Evolutionary conservation across 2,797 vertebrate genomes (phyloP).

Genomic region (Alosa sapidissima): DNA sequence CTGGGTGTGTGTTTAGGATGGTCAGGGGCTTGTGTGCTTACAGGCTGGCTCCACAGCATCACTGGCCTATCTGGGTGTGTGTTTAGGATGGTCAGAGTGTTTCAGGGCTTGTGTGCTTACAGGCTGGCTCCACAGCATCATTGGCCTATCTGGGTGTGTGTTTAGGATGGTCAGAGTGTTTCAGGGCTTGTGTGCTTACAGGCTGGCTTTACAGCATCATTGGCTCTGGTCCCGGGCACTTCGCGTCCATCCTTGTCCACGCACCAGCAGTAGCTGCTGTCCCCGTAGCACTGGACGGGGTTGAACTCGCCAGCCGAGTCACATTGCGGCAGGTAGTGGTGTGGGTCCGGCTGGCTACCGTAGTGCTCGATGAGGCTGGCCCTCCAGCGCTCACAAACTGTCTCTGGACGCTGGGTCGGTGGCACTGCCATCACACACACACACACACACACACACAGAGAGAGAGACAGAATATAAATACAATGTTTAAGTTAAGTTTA

Average conservation of each 20-base stretch:
- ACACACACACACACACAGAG: constrained; percentile 11
- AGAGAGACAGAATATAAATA: neutral
- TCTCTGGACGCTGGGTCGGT: constrained; percentile 65
- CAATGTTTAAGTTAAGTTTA: neutral
- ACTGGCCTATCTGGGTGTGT: constrained; percentile 44
- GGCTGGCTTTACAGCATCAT: constrained; percentile 81
- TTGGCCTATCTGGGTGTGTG: constrained; percentile 45
- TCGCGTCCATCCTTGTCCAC: constrained; percentile 85
- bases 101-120: constrained; percentile 44
- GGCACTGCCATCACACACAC: constrained; percentile 34
- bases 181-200: constrained; percentile 74
- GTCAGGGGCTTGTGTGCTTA: constrained; percentile 64
- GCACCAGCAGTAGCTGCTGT: constrained; percentile 81
- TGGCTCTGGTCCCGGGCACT: constrained; percentile 84
- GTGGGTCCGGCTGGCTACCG: constrained; percentile 64
- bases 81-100: neutral
- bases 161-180: neutral
- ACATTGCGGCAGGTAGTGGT: constrained; percentile 78
- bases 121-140: constrained; percentile 81
- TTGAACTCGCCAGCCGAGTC: constrained; percentile 72
- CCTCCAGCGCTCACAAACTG: constrained; percentile 78
- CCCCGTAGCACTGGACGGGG: constrained; percentile 77
- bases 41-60: constrained; percentile 84
- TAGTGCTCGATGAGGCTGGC: constrained; percentile 75
- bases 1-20: neutral